phyloP scores from a whole-genome alignment of 2,113 vertebrate species.

The Cepphus grylle region DNA sequence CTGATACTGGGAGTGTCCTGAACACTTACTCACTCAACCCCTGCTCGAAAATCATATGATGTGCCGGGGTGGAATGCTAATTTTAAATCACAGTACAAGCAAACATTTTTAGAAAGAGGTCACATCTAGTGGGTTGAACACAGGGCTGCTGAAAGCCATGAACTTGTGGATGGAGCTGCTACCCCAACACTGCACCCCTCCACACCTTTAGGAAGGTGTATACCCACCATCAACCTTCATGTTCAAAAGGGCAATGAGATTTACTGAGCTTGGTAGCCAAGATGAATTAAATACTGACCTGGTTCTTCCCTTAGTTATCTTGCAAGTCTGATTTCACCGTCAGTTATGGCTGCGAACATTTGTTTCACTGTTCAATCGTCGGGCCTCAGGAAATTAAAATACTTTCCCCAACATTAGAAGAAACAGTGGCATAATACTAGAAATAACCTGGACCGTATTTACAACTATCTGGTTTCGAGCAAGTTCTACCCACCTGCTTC shows the following conservation, averaged over 20 bases:
- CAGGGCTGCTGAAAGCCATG: not conserved
- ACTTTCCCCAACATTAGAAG: not conserved
- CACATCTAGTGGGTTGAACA: not conserved
- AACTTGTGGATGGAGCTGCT: not conserved
- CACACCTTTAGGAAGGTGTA: not conserved
- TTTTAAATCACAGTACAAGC: not conserved
- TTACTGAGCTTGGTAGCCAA: not conserved
- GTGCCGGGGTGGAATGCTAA: not conserved
- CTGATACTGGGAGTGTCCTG: slow-evolving; percentile 54
- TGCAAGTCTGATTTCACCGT: not conserved
- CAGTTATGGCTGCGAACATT: not conserved
- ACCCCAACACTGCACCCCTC: not conserved
- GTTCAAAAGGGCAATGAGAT: not conserved
- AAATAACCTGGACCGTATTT: slow-evolving; percentile 13
- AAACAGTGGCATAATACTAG: not conserved
- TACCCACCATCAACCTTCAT: not conserved
- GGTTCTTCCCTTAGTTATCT: not conserved
- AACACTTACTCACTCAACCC: not conserved
- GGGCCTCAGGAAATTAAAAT: not conserved
- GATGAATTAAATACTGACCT: not conserved
- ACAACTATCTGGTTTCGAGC: not conserved
- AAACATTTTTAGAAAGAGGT: slow-evolving; percentile 16
- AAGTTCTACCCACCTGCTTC: not conserved
- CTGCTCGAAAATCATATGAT: slow-evolving; percentile 37
- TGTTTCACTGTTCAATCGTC: not conserved